A percentile compares a stretch with the other conserved stretches of the same genome.
These are phyloP conservation scores for Bubalus kerabau DNA, from an alignment of 2,113 vertebrate genomes.

Conservation along the genomic window DNA sequence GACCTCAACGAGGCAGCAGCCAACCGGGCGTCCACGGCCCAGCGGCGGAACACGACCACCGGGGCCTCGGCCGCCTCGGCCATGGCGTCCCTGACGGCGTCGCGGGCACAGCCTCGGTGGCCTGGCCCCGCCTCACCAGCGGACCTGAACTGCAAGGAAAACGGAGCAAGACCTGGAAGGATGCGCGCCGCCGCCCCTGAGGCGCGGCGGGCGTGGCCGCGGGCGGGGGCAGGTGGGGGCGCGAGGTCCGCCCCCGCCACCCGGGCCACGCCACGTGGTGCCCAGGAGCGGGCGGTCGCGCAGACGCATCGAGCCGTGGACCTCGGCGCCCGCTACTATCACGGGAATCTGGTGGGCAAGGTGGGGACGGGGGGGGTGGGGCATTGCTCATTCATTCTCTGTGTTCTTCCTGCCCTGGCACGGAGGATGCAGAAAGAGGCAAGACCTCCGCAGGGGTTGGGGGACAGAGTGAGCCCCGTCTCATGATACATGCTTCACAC, in stretches of 20 bases:
- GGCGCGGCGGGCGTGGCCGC: too few species aligned
- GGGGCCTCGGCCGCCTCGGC: constrained; percentile 90
- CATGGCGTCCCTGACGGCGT: constrained; percentile 66
- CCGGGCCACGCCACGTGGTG: too few species aligned
- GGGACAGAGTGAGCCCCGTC: not conserved
- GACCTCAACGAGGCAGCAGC: constrained; percentile 85
- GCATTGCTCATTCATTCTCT: fast-evolving
- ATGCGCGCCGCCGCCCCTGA: too few species aligned
- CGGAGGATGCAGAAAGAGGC: fast-evolving
- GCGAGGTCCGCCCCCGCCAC: not conserved
- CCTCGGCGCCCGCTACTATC: constrained; percentile 92
- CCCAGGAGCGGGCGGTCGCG: too few species aligned
- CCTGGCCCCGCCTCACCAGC: constrained; percentile 80
- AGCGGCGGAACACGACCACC: constrained; percentile 89
- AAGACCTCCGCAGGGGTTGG: too few species aligned
- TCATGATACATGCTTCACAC: not conserved
- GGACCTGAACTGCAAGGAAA: constrained; percentile 85
- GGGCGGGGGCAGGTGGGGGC: too few species aligned
- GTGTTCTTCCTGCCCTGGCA: too few species aligned
- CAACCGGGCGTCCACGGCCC: constrained; percentile 79
- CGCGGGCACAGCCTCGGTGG: constrained; percentile 72
- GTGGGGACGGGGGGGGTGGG: fast-evolving
- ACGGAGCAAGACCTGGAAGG: constrained; percentile 79
- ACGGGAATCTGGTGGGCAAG: too few species aligned
- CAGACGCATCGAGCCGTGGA: constrained; percentile 94